Percentiles rank a stretch among this genome's conserved stretches.
phyloP scores from a whole-genome alignment of 1,140 invertebrate species.

The Macrocentrus cingulum region DNA sequence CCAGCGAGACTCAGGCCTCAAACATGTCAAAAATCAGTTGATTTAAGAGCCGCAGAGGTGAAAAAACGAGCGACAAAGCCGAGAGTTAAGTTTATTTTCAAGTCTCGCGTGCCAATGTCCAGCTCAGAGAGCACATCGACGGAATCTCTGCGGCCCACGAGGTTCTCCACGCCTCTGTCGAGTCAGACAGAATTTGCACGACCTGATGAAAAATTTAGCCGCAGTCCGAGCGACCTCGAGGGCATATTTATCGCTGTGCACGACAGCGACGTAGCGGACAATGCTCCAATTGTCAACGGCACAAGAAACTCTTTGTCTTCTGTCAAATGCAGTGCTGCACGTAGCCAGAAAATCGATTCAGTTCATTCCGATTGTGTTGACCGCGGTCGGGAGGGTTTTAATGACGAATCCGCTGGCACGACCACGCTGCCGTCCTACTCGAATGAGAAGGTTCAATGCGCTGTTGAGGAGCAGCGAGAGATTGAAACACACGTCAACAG shows the following conservation, averaged over 20 bases:
- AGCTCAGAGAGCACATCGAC: conserved; percentile 9
- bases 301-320: conserved; percentile 11
- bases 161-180: conserved; percentile 28
- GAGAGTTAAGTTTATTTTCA: conserved; percentile 13
- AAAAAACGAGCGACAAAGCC: too few relatives aligned
- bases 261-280: not conserved
- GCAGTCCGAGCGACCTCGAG: not conserved
- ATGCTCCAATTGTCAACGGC: not conserved
- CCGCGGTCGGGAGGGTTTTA: not conserved
- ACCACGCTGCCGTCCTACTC: conserved; percentile 6
- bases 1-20: too few relatives aligned
- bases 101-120: conserved; percentile 5
- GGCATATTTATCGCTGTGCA: not conserved
- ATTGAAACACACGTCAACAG: not conserved
- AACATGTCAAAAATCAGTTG: too few relatives aligned
- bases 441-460: not conserved
- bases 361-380: not conserved
- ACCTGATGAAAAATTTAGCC: not conserved
- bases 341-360: conserved; percentile 4
- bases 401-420: not conserved
- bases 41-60: too few relatives aligned
- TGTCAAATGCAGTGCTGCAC: too few relatives aligned
- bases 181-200: conserved; percentile 8
- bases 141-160: conserved; percentile 4
- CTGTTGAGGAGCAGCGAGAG: not conserved